These are phyloP conservation scores for Misgurnus mizolepis DNA, from an alignment of 2,113 vertebrate genomes.

Conservation along the genomic window DNA sequence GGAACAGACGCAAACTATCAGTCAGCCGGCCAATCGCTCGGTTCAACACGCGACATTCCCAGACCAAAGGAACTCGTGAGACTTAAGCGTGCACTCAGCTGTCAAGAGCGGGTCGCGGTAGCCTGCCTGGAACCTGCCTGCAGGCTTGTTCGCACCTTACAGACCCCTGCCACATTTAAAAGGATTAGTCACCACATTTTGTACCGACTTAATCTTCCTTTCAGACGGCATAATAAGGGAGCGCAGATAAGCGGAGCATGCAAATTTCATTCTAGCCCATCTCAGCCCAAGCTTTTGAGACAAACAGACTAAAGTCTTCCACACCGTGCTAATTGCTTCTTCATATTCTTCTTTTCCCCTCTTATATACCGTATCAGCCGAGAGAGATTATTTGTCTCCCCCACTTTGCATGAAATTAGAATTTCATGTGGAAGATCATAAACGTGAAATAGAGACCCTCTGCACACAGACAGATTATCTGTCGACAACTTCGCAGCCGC, in stretches of 20 bases:
- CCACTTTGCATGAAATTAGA: slow-evolving; percentile 81
- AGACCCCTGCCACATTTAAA: slow-evolving; percentile 80
- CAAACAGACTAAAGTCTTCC: slow-evolving; percentile 70
- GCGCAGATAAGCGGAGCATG: slow-evolving; percentile 80
- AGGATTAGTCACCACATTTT: slow-evolving; percentile 83
- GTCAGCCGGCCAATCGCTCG: slow-evolving; percentile 65
- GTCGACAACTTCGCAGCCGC: slow-evolving; percentile 42
- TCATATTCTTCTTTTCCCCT: slow-evolving; percentile 74
- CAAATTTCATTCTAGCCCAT: slow-evolving; percentile 81
- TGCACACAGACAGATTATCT: slow-evolving; percentile 2
- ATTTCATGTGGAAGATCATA: slow-evolving; percentile 78
- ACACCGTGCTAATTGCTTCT: slow-evolving; percentile 81
- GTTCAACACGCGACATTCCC: slow-evolving; percentile 1
- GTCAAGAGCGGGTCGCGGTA: background rate
- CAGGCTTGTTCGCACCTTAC: slow-evolving; percentile 71
- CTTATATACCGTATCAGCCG: slow-evolving; percentile 74
- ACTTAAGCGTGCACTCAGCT: background rate
- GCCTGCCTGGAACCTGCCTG: slow-evolving; percentile 60
- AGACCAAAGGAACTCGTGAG: slow-evolving; percentile 25
- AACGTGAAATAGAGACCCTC: slow-evolving; percentile 58
- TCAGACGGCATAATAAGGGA: slow-evolving; percentile 80
- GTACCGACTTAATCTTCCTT: slow-evolving; percentile 82
- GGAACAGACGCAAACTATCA: slow-evolving; percentile 63
- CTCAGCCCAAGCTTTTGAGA: slow-evolving; percentile 72
- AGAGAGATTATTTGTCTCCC: slow-evolving; percentile 75